Percentiles rank a stretch among this genome's conserved stretches.
Conservation (phyloP, 2,797 vertebrate genomes). For the Anguilla pacifica region DNA sequence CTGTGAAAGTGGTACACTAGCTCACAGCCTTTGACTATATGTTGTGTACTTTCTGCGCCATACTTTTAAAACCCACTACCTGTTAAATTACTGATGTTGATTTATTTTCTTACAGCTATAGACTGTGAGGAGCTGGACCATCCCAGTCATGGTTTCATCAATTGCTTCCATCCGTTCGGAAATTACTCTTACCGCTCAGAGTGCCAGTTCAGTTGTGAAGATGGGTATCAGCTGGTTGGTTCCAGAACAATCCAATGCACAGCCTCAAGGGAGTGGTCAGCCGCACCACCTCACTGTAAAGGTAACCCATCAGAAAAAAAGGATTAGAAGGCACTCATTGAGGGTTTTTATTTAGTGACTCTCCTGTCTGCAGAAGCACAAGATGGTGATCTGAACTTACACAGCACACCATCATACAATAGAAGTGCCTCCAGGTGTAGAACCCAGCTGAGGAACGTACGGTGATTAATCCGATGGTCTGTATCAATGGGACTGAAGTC, state of each 20-base stretch:
- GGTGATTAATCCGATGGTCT: not conserved
- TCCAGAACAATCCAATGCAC: conserved; percentile 63
- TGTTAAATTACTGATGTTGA: not conserved
- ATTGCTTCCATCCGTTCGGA: conserved; percentile 52
- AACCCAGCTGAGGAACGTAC: not conserved
- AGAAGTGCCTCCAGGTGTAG: too few relatives aligned
- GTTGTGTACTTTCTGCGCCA: not conserved
- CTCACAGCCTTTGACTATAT: not conserved
- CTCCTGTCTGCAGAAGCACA: not conserved
- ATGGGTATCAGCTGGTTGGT: conserved; percentile 70
- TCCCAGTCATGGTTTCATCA: conserved; percentile 29
- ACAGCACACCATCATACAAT: too few relatives aligned
- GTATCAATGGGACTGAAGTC: not conserved
- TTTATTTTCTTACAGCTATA: conserved; percentile 1
- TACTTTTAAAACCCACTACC: not conserved
- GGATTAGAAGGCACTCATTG: not conserved
- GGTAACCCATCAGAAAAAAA: conserved; percentile 56
- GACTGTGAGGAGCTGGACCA: not conserved
- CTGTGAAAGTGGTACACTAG: conserved; percentile 41
- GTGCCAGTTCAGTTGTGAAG: conserved; percentile 75
- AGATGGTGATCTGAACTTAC: too few relatives aligned
- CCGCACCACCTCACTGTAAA: conserved; percentile 72
- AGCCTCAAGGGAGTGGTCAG: conserved; percentile 66
- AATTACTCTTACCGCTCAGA: conserved; percentile 62
- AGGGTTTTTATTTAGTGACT: too few relatives aligned